Conservation (phyloP, 2,888 invertebrate genomes). For the Tinea trinotella region DNA sequence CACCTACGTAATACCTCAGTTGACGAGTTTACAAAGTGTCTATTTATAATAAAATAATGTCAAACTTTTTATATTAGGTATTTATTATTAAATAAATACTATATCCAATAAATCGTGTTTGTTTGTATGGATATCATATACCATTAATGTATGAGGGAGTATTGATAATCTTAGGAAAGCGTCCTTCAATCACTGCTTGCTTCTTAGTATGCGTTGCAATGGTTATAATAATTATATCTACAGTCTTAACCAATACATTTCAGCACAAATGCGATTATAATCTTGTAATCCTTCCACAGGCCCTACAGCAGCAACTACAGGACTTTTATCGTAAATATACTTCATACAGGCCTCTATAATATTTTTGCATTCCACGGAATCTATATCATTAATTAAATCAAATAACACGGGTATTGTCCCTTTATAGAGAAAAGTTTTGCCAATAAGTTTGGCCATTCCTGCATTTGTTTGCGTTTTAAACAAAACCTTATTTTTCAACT, state of each 20-base stretch:
- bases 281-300: conserved; percentile 88
- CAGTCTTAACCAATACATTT: conserved; percentile 88
- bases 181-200: too few relatives aligned
- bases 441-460: conserved; percentile 95
- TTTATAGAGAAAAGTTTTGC: conserved; percentile 93
- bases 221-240: too few relatives aligned
- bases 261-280: conserved; percentile 83
- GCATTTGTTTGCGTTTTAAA: conserved; percentile 90
- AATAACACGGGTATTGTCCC: conserved; percentile 88
- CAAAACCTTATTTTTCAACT: conserved; percentile 91
- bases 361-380: conserved; percentile 80
- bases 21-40: too few relatives aligned
- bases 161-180: too few relatives aligned
- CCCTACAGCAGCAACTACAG: conserved; percentile 92
- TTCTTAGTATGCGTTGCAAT: too few relatives aligned
- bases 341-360: conserved; percentile 85
- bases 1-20: too few relatives aligned
- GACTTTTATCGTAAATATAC: conserved; percentile 93
- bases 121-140: too few relatives aligned
- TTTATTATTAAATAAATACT: too few relatives aligned
- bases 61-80: too few relatives aligned
- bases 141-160: too few relatives aligned
- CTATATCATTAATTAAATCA: conserved; percentile 89
- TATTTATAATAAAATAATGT: too few relatives aligned
- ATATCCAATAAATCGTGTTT: too few relatives aligned